Conservation (phyloP, 2,888 invertebrate genomes). For the Tanytarsus gracilentus region DNA sequence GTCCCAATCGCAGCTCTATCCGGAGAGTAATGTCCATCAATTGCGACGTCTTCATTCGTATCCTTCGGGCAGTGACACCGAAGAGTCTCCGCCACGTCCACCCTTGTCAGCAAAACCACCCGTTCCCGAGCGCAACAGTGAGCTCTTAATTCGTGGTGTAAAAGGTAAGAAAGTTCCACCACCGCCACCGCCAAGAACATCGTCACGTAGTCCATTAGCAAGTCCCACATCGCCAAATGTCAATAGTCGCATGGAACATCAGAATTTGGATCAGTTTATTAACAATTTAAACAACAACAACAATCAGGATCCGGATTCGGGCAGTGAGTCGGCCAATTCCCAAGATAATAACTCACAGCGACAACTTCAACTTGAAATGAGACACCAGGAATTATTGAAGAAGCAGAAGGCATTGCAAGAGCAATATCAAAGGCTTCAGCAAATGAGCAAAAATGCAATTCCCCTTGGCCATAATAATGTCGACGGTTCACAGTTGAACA, state of each 20-base stretch:
- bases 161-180: slow-evolving; percentile 76
- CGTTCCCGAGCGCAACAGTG: slow-evolving; percentile 71
- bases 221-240: slow-evolving; percentile 69
- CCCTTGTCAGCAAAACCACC: slow-evolving; percentile 59
- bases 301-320: slow-evolving; percentile 39
- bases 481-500: slow-evolving; percentile 75
- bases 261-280: slow-evolving; percentile 31
- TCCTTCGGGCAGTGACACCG: slow-evolving; percentile 76
- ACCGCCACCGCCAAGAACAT: slow-evolving; percentile 82
- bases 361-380: slow-evolving; percentile 70
- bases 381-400: slow-evolving; percentile 78
- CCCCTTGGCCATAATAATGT: slow-evolving; percentile 55
- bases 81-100: slow-evolving; percentile 56
- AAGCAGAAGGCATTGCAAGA: slow-evolving; percentile 85
- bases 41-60: slow-evolving; percentile 73
- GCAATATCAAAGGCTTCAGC: slow-evolving; percentile 81
- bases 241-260: slow-evolving; percentile 46
- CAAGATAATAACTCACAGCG: slow-evolving; percentile 57
- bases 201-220: slow-evolving; percentile 72
- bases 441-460: slow-evolving; percentile 70
- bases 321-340: slow-evolving; percentile 66
- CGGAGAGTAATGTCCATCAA: slow-evolving; percentile 40
- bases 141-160: slow-evolving; percentile 61
- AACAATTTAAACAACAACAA: slow-evolving; percentile 38
- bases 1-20: slow-evolving; percentile 41